Evolutionary conservation across 2,113 vertebrate genomes (phyloP).

Genomic region (Canis aureus): DNA sequence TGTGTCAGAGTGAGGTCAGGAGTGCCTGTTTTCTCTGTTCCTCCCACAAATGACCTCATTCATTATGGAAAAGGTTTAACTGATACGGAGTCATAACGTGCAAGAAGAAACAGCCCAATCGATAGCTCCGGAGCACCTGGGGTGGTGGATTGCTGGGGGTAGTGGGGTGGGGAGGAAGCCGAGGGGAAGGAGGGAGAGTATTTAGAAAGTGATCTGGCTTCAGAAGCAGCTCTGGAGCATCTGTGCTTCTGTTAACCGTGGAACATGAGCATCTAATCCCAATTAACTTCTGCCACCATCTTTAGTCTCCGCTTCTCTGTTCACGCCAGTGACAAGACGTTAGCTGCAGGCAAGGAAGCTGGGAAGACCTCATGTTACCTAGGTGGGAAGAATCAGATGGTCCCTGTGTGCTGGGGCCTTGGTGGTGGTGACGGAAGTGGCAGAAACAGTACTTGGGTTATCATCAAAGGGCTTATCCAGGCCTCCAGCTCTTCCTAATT

Average conservation of each 20-base stretch:
- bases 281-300: constrained; percentile 59
- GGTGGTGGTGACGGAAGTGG: neutral
- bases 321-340: neutral
- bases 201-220: neutral
- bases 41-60: constrained; percentile 73
- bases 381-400: constrained; percentile 3
- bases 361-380: neutral
- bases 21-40: constrained; percentile 33
- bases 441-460: neutral
- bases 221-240: neutral
- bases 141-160: neutral
- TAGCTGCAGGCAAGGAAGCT: neutral
- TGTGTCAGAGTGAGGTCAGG: neutral
- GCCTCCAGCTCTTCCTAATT: neutral
- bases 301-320: neutral
- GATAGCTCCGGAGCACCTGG: constrained; percentile 37
- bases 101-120: constrained; percentile 60
- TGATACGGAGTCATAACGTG: constrained; percentile 64
- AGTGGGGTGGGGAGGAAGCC: neutral
- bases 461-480: neutral
- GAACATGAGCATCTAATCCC: neutral
- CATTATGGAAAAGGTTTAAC: constrained; percentile 67
- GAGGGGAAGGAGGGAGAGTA: neutral
- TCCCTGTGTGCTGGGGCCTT: neutral
- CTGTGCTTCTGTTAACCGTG: neutral